Evolutionary conservation across 2,888 invertebrate species (phyloP), one percentile per base, ranked within the genome.

Genomic region (Phrixothrix hirtus): DNA sequence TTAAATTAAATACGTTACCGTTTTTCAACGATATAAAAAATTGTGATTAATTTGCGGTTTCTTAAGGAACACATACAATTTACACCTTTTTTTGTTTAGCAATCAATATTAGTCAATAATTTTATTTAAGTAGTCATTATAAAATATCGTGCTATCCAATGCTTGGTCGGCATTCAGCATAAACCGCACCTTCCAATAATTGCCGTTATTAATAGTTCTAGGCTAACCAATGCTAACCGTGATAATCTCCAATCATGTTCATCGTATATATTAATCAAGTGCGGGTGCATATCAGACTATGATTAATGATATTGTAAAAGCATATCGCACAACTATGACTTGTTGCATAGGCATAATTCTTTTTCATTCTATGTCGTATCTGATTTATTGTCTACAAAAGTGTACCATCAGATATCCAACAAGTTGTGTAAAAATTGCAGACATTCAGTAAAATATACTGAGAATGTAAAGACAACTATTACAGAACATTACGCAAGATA

Each of bases 151-250:
- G 16, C 34, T 57, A 43, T 55, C 55, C 55, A 58, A 55, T 58
- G 45, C 51, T 55, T 31, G 50, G 54, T 49, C 48, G 50, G 56
- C 46, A 43, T 47, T 54, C 38, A 43, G 50, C 43, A 42, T 36
- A 57, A 45, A 56, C 59, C 59, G 59, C 59, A 56, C 59, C 59
- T 59, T 50, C 54, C 49, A 36, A 54, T 59, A 59, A 59, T 59
- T 59, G 59, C 56, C 38, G 54, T 59, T 59, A 59, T 59, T 59
- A 59, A 59, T 59, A 59, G 59, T 57, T 45, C 45, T 31, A 35
- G 45, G 46, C 54, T 39, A 53, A 42, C 54, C 59, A 59, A 56
- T 56, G 50, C 53, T 49, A 38, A 45, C 53, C 51, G 53, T 39
- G 58, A 56, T 56, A 56, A 58, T 58, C 53, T 57, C 46, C 51